Evolutionary conservation across 2,113 vertebrate genomes (phyloP), one percentile per base, ranked within the genome.

Genomic region (Alethe castanea): DNA sequence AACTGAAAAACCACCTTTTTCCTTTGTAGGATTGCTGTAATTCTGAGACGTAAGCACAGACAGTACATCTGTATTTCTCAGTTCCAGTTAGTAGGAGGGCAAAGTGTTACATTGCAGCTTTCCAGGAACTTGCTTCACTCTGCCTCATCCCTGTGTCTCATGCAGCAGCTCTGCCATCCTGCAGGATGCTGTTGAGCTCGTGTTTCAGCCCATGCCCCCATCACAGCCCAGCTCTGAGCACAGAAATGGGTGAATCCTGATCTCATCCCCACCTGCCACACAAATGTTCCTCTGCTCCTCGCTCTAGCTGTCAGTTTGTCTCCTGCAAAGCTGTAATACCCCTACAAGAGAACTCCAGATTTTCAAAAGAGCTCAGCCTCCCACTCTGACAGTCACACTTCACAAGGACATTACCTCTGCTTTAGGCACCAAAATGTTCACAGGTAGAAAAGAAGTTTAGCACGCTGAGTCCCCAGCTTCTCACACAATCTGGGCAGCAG

Each of bases 381-480:
- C 92, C 79, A 90, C 81, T 70, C 81, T 96, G 81, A 88, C 87
- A 93, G 87, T 12, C 78, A 94, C 81, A 66, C 67, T 90, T 95
- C 19, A 44, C 79, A 36, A 36, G 85, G 92, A 92, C 90, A 77
- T 90, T 81, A 81, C 62, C 59, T 86, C 79, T 6, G 4, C 31
- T 83, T 73, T 18, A 86, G 74, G 52, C 42, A 90, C n/a, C 44
- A 56, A 44, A 88, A 66, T 70, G 26, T 45, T 84, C 50, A 14
- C 3, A 54, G 38, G 60, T n/a, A 56, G 81, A 35, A 50, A 62
- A 83, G 36, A 38, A 50, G 33, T 56, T 83, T 5, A 60, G 60
- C 56, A 48, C 35, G 19, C 26, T 8, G 54, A 40, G 50, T 80
- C 26, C 52, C 81, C 73, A 52, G 11, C 42, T 91, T 19, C 73